A percentile compares a stretch with the other conserved stretches of the same genome.
These are phyloP conservation scores for Xerus inauris DNA, from an alignment of 2,113 vertebrate genomes.

Conservation along the genomic window DNA sequence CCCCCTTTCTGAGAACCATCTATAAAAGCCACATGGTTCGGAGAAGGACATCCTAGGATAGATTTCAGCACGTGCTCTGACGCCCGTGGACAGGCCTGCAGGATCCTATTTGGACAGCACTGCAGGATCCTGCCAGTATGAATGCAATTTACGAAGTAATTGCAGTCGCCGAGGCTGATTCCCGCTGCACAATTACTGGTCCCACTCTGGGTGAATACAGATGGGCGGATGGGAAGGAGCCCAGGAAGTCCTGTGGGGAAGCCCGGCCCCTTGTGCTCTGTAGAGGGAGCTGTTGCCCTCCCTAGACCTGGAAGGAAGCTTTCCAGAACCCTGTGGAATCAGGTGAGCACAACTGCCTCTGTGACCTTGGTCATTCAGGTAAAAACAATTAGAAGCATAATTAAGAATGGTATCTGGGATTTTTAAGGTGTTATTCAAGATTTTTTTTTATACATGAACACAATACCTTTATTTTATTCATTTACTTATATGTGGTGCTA, in stretches of 20 bases:
- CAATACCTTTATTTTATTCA: too few relatives aligned
- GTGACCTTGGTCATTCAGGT: conserved; percentile 65
- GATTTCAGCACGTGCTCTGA: too few relatives aligned
- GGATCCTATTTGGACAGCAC: too few relatives aligned
- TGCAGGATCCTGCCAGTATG: too few relatives aligned
- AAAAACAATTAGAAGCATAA: conserved; percentile 78
- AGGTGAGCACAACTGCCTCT: background rate
- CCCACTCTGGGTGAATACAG: conserved; percentile 78
- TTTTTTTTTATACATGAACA: too few relatives aligned
- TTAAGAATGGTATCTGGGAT: conserved; percentile 71
- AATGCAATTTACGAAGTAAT: conserved; percentile 83
- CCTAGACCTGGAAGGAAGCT: background rate
- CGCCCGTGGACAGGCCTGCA: too few relatives aligned
- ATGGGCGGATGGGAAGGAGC: conserved; percentile 71
- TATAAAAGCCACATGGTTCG: too few relatives aligned
- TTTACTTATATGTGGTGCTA: too few relatives aligned
- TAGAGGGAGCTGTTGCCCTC: conserved; percentile 82
- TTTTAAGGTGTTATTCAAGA: background rate
- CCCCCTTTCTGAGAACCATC: too few relatives aligned
- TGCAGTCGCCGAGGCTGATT: conserved; percentile 78
- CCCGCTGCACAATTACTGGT: conserved; percentile 81
- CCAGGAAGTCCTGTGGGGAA: background rate
- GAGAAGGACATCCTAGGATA: too few relatives aligned
- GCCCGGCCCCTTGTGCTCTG: conserved; percentile 58
- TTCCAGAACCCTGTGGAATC: background rate